Evolutionary conservation across 2,113 vertebrate species (phyloP), one percentile per base, ranked within the genome.

Genomic region (Pluvianellus socialis): DNA sequence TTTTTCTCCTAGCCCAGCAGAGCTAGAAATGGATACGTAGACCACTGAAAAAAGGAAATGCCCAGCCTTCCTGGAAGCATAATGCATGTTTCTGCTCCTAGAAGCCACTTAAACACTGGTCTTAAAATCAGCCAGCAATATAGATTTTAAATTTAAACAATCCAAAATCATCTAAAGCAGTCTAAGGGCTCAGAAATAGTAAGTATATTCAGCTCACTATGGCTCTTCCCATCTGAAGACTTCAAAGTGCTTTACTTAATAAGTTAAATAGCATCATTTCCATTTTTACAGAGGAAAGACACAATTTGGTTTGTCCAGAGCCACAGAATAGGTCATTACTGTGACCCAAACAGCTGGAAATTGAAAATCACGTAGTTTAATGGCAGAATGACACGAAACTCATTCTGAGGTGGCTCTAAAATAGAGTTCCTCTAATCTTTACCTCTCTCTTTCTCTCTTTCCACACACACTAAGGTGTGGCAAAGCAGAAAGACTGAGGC

Each of bases 381-480:
- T 20, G 24, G 28, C 38, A 82, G 52, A 79, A 75, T 21, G 18
- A 61, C 12, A 66, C 7, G 58, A 49, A 74, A 62, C 3, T 20
- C 35, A 24, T 35, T 38, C 27, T n/a, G 9, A 73, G 27, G 6
- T n/a, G 32, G 15, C 10, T 70, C 14, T 21, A 9, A 92, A 86
- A n/a, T 5, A n/a, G 3, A 56, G 5, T 47, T 76, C 8, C 23
- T 74, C 40, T 50, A 26, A 23, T n/a, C 7, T 45, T 62, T 21
- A 47, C 30, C 26, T 40, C n/a, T 50, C 5, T 27, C 44, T 44
- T 44, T 44, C 44, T 44, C 20, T 91, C 38, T 38, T 56, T 72
- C 23, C 10, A 42, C 17, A 76, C 4, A 5, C 24, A 27, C 9
- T 2, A 0, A 5, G 6, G 4, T 23, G 6, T 17, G 17, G 32